Base-by-base conservation (phyloP, 1,140 invertebrate species). In the Magallana angulata region DNA sequence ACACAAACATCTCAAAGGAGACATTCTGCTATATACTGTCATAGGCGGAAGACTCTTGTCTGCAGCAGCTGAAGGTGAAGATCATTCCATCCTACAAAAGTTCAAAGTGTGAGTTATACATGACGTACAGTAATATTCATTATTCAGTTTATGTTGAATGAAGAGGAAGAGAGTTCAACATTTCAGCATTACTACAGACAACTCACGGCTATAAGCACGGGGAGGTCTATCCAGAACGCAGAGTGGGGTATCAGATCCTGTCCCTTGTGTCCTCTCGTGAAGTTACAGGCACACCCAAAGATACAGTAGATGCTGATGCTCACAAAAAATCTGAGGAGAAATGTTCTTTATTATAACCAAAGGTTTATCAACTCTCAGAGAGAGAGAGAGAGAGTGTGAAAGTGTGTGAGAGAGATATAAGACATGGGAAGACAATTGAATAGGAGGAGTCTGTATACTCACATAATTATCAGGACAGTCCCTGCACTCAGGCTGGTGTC, bases 391-490 rank as follows among this genome's bases (percentile, higher is more conserved):
- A 36, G 36, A n/a, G n/a, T n/a, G n/a, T n/a, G n/a, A n/a, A n/a
- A n/a, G n/a, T n/a, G n/a, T n/a, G n/a, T n/a, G n/a, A n/a, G n/a
- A 36, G 36, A 36, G 36, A 36, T 0, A 36, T 24, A 24, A 24
- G 24, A 24, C 24, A 24, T 24, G 24, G 24, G 24, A 24, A 24
- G 24, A 24, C 24, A 24, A 24, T 24, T 36, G 36, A 36, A 5
- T 36, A 5, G 1, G 1, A 36, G 36, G 4, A 36, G 36, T 36
- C 36, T 82, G 0, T 18, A 60, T 24, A 85, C 87, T 88, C 56
- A 88, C 87, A 88, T 85, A 6, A 88, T 88, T 24, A 88, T 88
- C 8, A 88, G 84, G 57, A 85, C 59, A n/a, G 86, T 68, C 7
- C 86, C 86, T 7, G 80, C 60, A 30, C 81, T 76, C 12, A 85